Evolutionary conservation across 2,797 vertebrate genomes (phyloP), one percentile per base, ranked within the genome.

Genomic region (Fringilla coelebs): DNA sequence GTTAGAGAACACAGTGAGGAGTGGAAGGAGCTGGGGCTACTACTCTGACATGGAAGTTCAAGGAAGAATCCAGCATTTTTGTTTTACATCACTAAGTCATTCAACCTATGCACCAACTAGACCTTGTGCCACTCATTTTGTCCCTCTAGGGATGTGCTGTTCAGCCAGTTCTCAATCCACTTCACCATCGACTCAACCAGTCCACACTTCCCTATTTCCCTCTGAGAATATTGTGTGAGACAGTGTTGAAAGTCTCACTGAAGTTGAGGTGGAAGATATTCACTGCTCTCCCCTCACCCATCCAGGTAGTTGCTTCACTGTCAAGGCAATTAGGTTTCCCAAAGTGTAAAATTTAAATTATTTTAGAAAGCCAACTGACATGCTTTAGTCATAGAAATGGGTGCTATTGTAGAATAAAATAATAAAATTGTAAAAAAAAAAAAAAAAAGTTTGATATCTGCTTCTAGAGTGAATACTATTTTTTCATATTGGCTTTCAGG

Each of bases 71-170:
- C 31, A 68, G 13, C 32, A 54, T 11, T 8, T 7, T 18, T 41
- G 3, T 22, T 78, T 66, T 45, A 36, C 19, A 38, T 2, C 20
- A 62, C 17, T 1, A 4, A 7, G 7, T 45, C 1, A 1, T 49
- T 60, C 36, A 91, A 10, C 11, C 24, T 41, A 28, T 28, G 22
- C n/a, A 65, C 9, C n/a, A 40, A 1, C 17, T 15, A 46, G n/a
- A 31, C 29, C 6, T 9, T 8, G 31, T 34, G 13, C 21, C 17
- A 40, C 12, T 52, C 15, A 41, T 40, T 81, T 54, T 0, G 0
- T 26, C 40, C 40, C n/a, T 74, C n/a, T 16, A 32, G 38, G 38
- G 11, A 51, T 65, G 10, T 11, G 9, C 19, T 57, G 16, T 12
- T 17, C 38, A 65, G 19, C 11, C 52, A 46, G 7, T 21, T 60